These are phyloP conservation scores for Globia sparganii DNA, from an alignment of 2,888 invertebrate species.

Conservation along the genomic window DNA sequence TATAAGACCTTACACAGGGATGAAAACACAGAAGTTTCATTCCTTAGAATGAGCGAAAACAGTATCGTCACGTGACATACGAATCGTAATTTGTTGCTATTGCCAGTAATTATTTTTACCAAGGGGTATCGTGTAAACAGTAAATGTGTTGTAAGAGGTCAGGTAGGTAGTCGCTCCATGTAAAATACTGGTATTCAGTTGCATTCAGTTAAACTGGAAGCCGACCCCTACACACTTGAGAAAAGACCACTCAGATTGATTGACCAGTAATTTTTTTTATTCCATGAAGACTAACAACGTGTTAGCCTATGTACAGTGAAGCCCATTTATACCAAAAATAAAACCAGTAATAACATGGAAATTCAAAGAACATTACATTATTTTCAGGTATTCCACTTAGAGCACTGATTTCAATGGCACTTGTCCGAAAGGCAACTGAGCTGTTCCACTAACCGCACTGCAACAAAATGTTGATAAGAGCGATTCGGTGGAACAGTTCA, in stretches of 20 bases:
- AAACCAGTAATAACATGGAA: background rate
- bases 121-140: background rate
- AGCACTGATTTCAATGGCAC: background rate
- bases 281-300: too few relatives aligned
- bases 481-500: too few relatives aligned
- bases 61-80: background rate
- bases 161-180: background rate
- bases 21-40: constrained; percentile 8
- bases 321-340: background rate
- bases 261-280: too few relatives aligned
- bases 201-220: background rate
- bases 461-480: background rate
- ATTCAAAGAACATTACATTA: background rate
- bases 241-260: background rate
- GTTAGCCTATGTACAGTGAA: background rate
- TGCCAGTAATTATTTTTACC: background rate
- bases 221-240: too few relatives aligned
- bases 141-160: background rate
- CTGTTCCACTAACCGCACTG: background rate
- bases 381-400: background rate
- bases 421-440: background rate
- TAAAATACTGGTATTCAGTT: background rate
- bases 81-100: background rate
- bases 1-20: constrained; percentile 15
- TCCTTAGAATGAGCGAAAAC: background rate